These are phyloP conservation scores for Drosophila prolongata DNA, from an alignment of 2,888 invertebrate species.

Conservation along the genomic window DNA sequence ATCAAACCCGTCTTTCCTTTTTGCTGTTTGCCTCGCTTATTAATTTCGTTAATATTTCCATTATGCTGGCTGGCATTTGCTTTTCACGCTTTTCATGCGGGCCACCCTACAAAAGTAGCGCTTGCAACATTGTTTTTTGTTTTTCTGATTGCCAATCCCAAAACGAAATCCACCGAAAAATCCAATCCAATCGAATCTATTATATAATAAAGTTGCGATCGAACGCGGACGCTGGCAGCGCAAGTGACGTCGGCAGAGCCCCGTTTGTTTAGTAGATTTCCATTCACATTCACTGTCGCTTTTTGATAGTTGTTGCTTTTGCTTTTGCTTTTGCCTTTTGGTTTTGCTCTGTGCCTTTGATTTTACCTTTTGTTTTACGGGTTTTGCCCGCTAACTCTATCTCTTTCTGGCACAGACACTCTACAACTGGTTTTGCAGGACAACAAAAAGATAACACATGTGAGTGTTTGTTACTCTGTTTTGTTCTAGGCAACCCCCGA, in stretches of 20 bases:
- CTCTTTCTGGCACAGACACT: conserved; percentile 7
- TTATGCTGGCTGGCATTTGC: conserved; percentile 38
- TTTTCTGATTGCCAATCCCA: conserved; percentile 53
- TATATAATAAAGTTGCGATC: conserved; percentile 72
- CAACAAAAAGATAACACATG: conserved; percentile 54
- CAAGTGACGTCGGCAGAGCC: conserved; percentile 12
- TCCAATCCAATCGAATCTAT: conserved; percentile 77
- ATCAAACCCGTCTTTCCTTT: background rate
- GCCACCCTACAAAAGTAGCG: conserved; percentile 33
- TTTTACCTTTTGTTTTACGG: conserved; percentile 50
- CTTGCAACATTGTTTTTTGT: conserved; percentile 19
- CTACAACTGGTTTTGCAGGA: conserved; percentile 76
- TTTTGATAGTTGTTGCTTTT: conserved; percentile 57
- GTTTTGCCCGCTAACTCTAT: conserved; percentile 31
- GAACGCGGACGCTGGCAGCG: conserved; percentile 22
- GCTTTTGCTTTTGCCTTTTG: conserved; percentile 19
- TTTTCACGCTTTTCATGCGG: conserved; percentile 32
- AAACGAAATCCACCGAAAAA: conserved; percentile 39
- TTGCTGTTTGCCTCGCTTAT: conserved; percentile 27
- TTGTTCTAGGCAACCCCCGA: conserved; percentile 11
- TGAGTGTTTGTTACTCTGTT: conserved; percentile 17
- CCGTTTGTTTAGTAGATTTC: conserved; percentile 74
- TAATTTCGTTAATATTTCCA: conserved; percentile 35
- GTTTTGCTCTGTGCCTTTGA: background rate
- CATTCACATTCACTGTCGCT: conserved; percentile 81